Base-by-base conservation (phyloP, 2,113 vertebrate genomes). In the Hipposideros armiger region DNA sequence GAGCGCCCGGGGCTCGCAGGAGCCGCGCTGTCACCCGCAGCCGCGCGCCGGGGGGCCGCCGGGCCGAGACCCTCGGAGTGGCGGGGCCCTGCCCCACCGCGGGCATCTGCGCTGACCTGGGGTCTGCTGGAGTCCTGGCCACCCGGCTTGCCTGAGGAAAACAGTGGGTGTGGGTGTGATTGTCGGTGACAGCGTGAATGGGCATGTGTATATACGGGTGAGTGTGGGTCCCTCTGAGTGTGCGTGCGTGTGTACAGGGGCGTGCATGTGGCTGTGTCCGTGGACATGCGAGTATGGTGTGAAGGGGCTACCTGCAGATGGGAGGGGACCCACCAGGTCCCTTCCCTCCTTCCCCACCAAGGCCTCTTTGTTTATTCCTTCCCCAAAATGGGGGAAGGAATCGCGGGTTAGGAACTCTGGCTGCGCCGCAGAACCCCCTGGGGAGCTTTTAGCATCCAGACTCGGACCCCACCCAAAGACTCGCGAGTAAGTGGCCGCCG, bases 1-100 rank as follows among this genome's bases (percentile, higher is more conserved):
- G 24, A 87, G 92, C 52, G 88, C 95, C 95, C n/a, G 0, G 20
- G 84, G 95, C 95, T 97, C 97, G 40, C 54, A 93, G 97, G 87
- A 97, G 97, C 96, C 92, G 98, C 91, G 50, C 82, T 40, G 94
- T 96, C 94, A 54, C 91, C 85, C 1, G 0, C 97, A 96, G 1
- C 0, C 11, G 83, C 14, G 86, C 83, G 19, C 50, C 72, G 9
- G 2, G 11, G 73, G 66, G 11, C 8, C 16, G 64, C 4, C 1
- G 40, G 67, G 78, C 30, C 0, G 45, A 76, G 84, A 42, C 50
- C 67, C 73, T 45, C 26, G 28, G 45, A 60, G 87, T 32, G 0
- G 54, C 47, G 0, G 19, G 74, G 54, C 30, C 11, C 0, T 45
- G 30, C 17, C 54, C 82, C 54, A 50, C 5, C 26, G 32, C 50